Conservation (phyloP, 2,888 invertebrate genomes). For the Cephus sareptanus region DNA sequence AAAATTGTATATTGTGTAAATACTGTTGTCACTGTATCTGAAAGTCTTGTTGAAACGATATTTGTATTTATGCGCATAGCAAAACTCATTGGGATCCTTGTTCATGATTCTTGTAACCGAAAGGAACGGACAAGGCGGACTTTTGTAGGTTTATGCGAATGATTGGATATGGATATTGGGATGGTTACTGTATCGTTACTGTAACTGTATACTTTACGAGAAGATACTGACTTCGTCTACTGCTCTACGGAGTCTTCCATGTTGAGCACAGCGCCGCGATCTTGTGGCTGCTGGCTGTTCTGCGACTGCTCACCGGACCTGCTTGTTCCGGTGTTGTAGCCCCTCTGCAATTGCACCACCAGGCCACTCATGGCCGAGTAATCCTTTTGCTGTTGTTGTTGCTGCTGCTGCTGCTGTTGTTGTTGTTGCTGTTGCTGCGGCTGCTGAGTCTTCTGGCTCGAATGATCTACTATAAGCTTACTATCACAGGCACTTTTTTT, state of each 20-base stretch:
- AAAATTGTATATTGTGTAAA: not conserved
- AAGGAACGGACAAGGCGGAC: not conserved
- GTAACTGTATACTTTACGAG: slow-evolving; percentile 23
- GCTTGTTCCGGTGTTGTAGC: slow-evolving; percentile 46
- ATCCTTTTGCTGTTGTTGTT: slow-evolving; percentile 39
- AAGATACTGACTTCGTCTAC: slow-evolving; percentile 54
- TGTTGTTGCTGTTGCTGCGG: slow-evolving; percentile 32
- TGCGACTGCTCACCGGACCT: slow-evolving; percentile 31
- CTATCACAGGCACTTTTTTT: slow-evolving; percentile 69
- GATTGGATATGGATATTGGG: not conserved
- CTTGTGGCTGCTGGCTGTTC: slow-evolving; percentile 17
- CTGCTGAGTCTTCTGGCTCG: slow-evolving; percentile 64
- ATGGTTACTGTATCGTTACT: slow-evolving; percentile 6
- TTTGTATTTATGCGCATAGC: not conserved
- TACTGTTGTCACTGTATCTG: not conserved
- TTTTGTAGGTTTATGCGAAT: not conserved
- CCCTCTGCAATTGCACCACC: slow-evolving; percentile 61
- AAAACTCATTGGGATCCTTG: not conserved
- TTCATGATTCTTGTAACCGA: not conserved
- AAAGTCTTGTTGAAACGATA: not conserved
- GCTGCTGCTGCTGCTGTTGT: slow-evolving; percentile 29
- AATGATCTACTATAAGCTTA: slow-evolving; percentile 67
- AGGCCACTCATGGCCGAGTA: slow-evolving; percentile 53
- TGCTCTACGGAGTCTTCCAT: slow-evolving; percentile 64
- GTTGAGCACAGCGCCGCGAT: slow-evolving; percentile 47